phyloP scores from a whole-genome alignment of 2,888 invertebrate genomes.

The Standfussiana lucernea region DNA sequence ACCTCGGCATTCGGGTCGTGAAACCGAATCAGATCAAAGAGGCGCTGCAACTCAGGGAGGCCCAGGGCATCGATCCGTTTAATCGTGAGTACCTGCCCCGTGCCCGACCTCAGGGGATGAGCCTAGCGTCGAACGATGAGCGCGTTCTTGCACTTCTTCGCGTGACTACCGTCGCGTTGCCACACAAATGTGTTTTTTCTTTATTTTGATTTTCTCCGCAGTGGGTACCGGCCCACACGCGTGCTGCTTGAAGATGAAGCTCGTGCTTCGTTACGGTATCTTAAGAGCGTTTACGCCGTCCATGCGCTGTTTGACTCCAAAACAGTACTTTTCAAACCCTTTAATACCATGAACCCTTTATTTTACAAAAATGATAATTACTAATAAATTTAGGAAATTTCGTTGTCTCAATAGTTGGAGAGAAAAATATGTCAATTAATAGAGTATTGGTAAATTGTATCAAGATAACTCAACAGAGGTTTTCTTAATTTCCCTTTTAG shows the following conservation, averaged over 20 bases:
- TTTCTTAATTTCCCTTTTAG: no score
- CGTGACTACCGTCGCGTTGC: neutral
- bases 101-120: neutral
- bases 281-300: no score
- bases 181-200: neutral
- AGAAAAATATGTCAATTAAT: no score
- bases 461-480: no score
- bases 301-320: no score
- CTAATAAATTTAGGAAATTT: no score
- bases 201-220: neutral
- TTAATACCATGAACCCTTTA: no score
- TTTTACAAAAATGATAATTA: no score
- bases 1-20: slow-evolving; percentile 10
- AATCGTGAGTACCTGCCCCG: slow-evolving; percentile 7
- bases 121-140: neutral
- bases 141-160: neutral
- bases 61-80: slow-evolving; percentile 6
- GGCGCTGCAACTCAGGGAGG: neutral
- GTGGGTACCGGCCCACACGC: neutral
- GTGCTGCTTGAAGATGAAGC: neutral
- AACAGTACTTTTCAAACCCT: no score
- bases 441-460: no score
- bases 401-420: no score
- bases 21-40: neutral
- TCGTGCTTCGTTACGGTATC: neutral